Percentiles rank a stretch among this genome's conserved stretches.
Conservation (phyloP, 2,113 vertebrate genomes). For the Psilopsiagon aurifrons region DNA sequence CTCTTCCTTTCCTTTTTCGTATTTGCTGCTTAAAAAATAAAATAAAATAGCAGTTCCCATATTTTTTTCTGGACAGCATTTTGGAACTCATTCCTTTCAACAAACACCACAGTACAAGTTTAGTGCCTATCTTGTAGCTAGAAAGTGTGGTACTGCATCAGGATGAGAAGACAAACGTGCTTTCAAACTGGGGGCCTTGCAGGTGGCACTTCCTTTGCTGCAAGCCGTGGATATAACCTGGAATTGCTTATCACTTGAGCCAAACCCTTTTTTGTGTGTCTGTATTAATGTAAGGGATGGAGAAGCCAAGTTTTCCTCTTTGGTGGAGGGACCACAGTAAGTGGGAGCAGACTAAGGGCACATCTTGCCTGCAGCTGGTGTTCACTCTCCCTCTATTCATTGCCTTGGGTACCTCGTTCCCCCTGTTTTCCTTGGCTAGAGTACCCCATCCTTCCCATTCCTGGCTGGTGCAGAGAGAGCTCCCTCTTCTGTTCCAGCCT, state of each 20-base stretch:
- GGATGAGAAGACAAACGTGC: background rate
- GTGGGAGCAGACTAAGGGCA: background rate
- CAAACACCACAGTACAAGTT: background rate
- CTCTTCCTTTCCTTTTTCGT: background rate
- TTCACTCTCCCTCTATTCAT: background rate
- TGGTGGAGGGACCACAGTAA: background rate
- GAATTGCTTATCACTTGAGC: background rate
- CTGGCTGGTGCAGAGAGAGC: background rate
- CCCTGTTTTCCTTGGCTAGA: background rate
- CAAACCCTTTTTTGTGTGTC: background rate
- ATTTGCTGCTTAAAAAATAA: background rate
- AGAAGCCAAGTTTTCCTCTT: background rate
- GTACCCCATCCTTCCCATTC: background rate
- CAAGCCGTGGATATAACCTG: background rate
- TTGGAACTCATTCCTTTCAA: background rate
- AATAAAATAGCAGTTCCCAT: background rate
- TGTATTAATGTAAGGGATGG: background rate
- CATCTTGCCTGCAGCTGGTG: background rate
- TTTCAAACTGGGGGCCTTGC: background rate
- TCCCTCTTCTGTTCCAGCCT: constrained; percentile 42
- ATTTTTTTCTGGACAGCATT: background rate
- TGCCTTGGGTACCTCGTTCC: background rate
- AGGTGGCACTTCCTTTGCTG: background rate
- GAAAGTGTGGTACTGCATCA: background rate
- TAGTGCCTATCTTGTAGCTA: background rate